Evolutionary conservation across 2,797 vertebrate genomes (phyloP).

Genomic region (Enteromius thamalakanensis): DNA sequence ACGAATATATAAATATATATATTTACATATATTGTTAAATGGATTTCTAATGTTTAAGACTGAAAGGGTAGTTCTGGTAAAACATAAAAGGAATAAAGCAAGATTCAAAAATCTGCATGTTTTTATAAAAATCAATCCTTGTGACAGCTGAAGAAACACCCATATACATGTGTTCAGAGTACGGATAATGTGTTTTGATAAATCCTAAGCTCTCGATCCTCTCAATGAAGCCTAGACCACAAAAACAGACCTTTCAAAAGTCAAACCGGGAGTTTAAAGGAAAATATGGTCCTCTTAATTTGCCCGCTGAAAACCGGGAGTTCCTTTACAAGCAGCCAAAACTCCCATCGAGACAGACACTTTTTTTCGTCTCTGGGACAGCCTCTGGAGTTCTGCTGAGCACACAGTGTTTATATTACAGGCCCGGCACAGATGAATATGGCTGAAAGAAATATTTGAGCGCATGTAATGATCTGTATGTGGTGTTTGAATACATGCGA

Average conservation of each 20-base stretch:
- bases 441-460: constrained; percentile 34
- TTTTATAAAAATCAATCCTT: not conserved
- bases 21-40: not conserved
- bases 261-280: constrained; percentile 26
- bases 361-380: constrained; percentile 10
- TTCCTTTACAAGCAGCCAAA: constrained; percentile 30
- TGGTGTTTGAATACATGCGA: constrained; percentile 58
- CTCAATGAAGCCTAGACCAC: constrained; percentile 34
- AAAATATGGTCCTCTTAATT: constrained; percentile 14
- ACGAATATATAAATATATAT: no score
- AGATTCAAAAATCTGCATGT: not conserved
- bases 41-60: not conserved
- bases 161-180: constrained; percentile 10
- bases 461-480: constrained; percentile 39
- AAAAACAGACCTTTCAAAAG: constrained; percentile 12
- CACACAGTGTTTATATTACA: constrained; percentile 31
- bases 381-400: constrained; percentile 37
- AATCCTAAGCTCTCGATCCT: constrained; percentile 41
- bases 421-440: not conserved
- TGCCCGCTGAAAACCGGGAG: constrained; percentile 21
- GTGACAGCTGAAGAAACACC: constrained; percentile 13
- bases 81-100: not conserved
- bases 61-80: not conserved
- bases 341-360: constrained; percentile 25
- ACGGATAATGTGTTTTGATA: constrained; percentile 46